Evolutionary conservation across 2,113 vertebrate species (phyloP), one percentile per base, ranked within the genome.

Genomic region (Tringa solitaria): DNA sequence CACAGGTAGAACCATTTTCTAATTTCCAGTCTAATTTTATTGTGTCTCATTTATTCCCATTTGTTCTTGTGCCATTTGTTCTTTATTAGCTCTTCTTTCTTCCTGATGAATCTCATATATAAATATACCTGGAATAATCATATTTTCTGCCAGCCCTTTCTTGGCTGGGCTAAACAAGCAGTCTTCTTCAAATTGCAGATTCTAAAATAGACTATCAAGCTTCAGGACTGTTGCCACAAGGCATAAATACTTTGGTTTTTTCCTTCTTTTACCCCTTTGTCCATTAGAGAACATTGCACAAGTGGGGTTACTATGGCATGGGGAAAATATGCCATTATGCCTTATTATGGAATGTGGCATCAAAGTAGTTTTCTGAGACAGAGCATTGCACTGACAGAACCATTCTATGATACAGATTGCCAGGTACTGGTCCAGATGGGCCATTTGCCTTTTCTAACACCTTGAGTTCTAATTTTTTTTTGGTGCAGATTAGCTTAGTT

Each of bases 81-180:
- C 56, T 89, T 94, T 61, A 82, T 96, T 95, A 95, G 56, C 21
- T 84, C 30, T 78, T 89, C 68, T 86, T 94, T 56, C 60, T 93
- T 60, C 73, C 35, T 1, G 1, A 0, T 82, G 69, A 72, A 84
- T 82, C 63, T n/a, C 16, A 14, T 88, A 73, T 89, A 76, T 91
- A 94, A 97, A 96, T 94, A 91, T 4, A n/a, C 65, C 64, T 87
- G 65, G 61, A 45, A 84, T 92, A 95, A 92, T 92, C 9, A 9
- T 79, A 51, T 94, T 95, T 90, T 87, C 65, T 87, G 35, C 69
- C 77, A 96, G 69, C 74, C 43, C 80, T 88, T 6, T 1, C 37
- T 93, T 95, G 76, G n/a, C 80, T 84, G 77, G 74, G 51, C 74
- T 93, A 78, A 96, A 76, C 81, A 79, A 84, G 77, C 53, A 84